Base-by-base conservation (phyloP, 2,888 invertebrate genomes). In the Celastrina argiolus region DNA sequence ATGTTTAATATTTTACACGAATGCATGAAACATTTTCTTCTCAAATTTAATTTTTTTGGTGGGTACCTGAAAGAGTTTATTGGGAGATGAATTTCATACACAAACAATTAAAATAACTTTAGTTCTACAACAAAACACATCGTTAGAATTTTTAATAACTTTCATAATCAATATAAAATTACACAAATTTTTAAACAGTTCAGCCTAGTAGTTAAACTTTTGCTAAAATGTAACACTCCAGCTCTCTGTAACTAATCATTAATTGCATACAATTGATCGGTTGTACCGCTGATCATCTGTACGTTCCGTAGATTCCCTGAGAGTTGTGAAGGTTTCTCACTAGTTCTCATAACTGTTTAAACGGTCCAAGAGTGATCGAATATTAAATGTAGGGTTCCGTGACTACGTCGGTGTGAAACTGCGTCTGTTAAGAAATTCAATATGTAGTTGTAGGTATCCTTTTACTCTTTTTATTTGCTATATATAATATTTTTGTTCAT, bases 201-300 rank as follows among this genome's bases (percentile, higher is more conserved):
- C 42, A 45, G 16, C 7, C n/a, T 42, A 10, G 16, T 7, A n/a
- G 4, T n/a, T 16, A 31, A 6, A 31, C 16, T 16, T 3, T 39
- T 16, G 10, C 18, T 45, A 45, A 18, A 51, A 2, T 51, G 5
- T 51, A 26, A 31, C 31, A 31, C 7, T 31, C 2, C 0, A 51
- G 5, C 76, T 82, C 75, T 75, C 81, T 81, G 82, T 82, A 75
- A 74, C 87, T 73, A 90, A 89, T 90, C 78, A 80, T 75, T 84
- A 84, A 89, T 88, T 87, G 79, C 77, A 79, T 77, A 77, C 87
- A 85, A 88, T 87, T 70, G 82, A 77, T 76, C 76, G 78, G 81
- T 81, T 82, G 81, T 86, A 88, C 88, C 87, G 88, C 88, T 78
- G 87, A 87, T 87, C 83, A 88, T 87, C 83, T 81, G 81, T n/a